Percentiles rank a stretch among this genome's conserved stretches.
phyloP scores from a whole-genome alignment of 2,888 invertebrate species.

The Tinea semifulvella region DNA sequence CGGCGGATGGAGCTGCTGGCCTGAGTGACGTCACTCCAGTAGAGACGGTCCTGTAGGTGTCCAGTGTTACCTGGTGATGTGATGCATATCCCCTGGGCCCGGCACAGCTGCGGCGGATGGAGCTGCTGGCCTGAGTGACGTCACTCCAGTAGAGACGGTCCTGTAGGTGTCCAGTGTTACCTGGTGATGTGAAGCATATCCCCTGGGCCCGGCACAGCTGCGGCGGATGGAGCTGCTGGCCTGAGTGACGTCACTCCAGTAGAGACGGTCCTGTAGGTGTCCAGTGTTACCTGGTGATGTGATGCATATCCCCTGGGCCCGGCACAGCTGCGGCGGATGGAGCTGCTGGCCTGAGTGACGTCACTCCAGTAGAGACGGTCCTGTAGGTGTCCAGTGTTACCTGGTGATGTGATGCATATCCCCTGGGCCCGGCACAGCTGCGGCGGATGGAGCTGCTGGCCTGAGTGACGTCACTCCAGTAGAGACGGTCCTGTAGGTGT shows the following conservation, averaged over 20 bases:
- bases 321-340: slow-evolving; percentile 44
- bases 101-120: slow-evolving; percentile 59
- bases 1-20: slow-evolving; percentile 74
- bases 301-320: not conserved
- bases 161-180: too few relatives aligned
- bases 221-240: slow-evolving; percentile 74
- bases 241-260: slow-evolving; percentile 90
- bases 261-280: too few relatives aligned
- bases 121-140: slow-evolving; percentile 80
- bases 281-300: not conserved
- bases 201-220: slow-evolving; percentile 23
- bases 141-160: slow-evolving; percentile 90
- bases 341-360: slow-evolving; percentile 73
- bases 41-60: too few relatives aligned
- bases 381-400: too few relatives aligned
- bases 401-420: not conserved
- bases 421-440: slow-evolving; percentile 24
- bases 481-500: too few relatives aligned
- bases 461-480: slow-evolving; percentile 90
- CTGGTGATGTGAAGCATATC: not conserved
- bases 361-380: slow-evolving; percentile 34
- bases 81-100: not conserved
- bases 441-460: slow-evolving; percentile 74
- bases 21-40: slow-evolving; percentile 90
- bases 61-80: slow-evolving; percentile 17